Evolutionary conservation across 1,140 invertebrate genomes (phyloP).

Genomic region (Dinoponera quadriceps): DNA sequence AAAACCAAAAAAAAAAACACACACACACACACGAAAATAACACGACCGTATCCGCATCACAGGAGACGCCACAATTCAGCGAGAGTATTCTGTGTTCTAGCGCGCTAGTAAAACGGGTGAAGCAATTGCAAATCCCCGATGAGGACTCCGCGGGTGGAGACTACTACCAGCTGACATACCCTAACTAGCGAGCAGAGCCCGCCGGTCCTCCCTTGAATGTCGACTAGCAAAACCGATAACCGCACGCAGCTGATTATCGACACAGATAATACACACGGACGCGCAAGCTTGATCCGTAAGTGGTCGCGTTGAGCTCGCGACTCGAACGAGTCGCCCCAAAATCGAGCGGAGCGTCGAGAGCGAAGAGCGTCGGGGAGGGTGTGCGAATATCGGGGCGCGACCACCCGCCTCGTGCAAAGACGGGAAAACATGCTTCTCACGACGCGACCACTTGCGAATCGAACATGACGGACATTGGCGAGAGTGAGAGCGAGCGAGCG

Average conservation of each 20-base stretch:
- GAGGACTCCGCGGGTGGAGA: conserved; percentile 84
- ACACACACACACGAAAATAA: conserved; percentile 36
- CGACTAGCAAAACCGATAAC: conserved; percentile 73
- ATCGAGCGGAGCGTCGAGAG: background rate
- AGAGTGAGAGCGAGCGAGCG: background rate
- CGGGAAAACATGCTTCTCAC: too few species aligned
- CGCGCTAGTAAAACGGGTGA: conserved; percentile 84
- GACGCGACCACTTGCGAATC: background rate
- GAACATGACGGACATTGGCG: background rate
- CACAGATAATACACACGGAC: conserved; percentile 68
- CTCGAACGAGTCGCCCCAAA: too few species aligned
- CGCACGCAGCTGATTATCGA: conserved; percentile 63
- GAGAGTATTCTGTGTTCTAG: conserved; percentile 85
- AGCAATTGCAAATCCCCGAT: conserved; percentile 83
- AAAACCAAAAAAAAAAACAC: too few species aligned
- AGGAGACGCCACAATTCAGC: conserved; percentile 68
- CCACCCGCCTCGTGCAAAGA: too few species aligned
- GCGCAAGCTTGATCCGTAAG: conserved; percentile 43
- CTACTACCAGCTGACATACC: conserved; percentile 86
- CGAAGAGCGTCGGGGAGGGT: conserved; percentile 20
- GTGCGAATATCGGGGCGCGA: too few species aligned
- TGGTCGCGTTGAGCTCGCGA: conserved; percentile 10
- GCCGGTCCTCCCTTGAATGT: conserved; percentile 75
- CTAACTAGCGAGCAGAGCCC: conserved; percentile 82
- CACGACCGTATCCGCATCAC: conserved; percentile 29